Base-by-base conservation (phyloP, 2,888 invertebrate species). In the Iselma pallidipennis region DNA sequence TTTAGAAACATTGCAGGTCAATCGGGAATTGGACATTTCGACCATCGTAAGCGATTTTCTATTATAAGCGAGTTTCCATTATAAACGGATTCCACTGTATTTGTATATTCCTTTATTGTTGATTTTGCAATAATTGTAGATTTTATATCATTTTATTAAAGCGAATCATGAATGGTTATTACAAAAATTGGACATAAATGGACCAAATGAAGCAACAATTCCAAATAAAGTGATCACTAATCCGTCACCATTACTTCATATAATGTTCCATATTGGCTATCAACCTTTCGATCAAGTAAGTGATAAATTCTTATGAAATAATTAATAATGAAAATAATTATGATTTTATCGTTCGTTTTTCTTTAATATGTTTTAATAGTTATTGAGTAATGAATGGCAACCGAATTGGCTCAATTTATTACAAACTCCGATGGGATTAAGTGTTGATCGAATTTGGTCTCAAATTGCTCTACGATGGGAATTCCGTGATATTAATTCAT, bases 221-320 rank as follows among this genome's bases (percentile, higher is more conserved):
- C 77, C 80, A 2, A 80, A 79, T 66, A 71, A 70, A 61, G 73
- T 75, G 7, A 61, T 68, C 25, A 77, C 81, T 65, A 71, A 73
- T 12, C 74, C 78, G 42, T 82, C 85, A 0, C 86, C 88, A 0
- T 80, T 93, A 10, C 80, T 92, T 0, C 88, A 90, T 74, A 87
- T 87, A 6, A 92, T 93, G 92, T 94, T 93, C 74, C 91, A 91
- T 74, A 91, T 93, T 60, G 92, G 91, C 10, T 84, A 87, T 63
- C 83, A 84, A 16, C 87, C 88, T 0, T 93, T 93, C 76, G 92
- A 94, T 81, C 90, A 92, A 85, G 91, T 91, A 72, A 45, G 49
- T 54, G n/a, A n/a, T n/a, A n/a, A n/a, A n/a, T n/a, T n/a, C n/a
- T n/a, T n/a, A n/a, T n/a, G n/a, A n/a, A n/a, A n/a, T n/a, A n/a